Conservation (phyloP, 2,888 invertebrate species). For the Drosophila suboccidentalis region DNA sequence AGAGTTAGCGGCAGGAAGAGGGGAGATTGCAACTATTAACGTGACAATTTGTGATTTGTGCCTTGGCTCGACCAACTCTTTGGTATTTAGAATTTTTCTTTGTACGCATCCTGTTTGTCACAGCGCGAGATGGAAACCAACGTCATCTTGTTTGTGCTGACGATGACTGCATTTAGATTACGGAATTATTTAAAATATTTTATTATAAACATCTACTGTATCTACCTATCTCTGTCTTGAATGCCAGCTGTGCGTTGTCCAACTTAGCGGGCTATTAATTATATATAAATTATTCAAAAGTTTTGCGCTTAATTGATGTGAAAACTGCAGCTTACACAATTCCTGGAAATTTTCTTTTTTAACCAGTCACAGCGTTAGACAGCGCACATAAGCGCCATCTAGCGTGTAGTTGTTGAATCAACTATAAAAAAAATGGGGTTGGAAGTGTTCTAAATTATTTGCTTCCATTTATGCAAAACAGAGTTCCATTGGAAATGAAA, state of each 20-base stretch:
- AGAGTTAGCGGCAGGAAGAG: too few relatives aligned
- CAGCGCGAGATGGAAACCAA: slow-evolving; percentile 50
- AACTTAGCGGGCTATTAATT: slow-evolving; percentile 74
- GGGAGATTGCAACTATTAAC: slow-evolving; percentile 69
- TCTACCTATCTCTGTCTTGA: not conserved
- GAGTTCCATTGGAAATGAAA: slow-evolving; percentile 49
- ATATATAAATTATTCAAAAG: slow-evolving; percentile 76
- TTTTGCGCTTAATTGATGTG: slow-evolving; percentile 59
- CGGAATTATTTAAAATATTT: slow-evolving; percentile 85
- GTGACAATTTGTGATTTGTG: slow-evolving; percentile 82
- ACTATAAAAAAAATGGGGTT: slow-evolving; percentile 46
- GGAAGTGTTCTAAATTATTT: slow-evolving; percentile 71
- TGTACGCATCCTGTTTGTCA: slow-evolving; percentile 67
- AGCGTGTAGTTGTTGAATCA: slow-evolving; percentile 7
- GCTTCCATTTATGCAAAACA: slow-evolving; percentile 60
- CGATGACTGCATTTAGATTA: slow-evolving; percentile 84
- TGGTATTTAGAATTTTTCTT: slow-evolving; percentile 81
- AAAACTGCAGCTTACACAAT: slow-evolving; percentile 36
- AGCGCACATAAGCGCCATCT: slow-evolving; percentile 63
- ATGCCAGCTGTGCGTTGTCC: slow-evolving; percentile 33
- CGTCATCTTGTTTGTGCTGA: slow-evolving; percentile 38
- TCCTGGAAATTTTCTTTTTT: slow-evolving; percentile 32
- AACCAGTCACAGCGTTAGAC: slow-evolving; percentile 24
- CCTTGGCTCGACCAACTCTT: slow-evolving; percentile 58
- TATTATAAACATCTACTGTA: slow-evolving; percentile 81